Evolutionary conservation across 2,888 invertebrate genomes (phyloP), one percentile per base, ranked within the genome.

Genomic region (Tenthredo notha): DNA sequence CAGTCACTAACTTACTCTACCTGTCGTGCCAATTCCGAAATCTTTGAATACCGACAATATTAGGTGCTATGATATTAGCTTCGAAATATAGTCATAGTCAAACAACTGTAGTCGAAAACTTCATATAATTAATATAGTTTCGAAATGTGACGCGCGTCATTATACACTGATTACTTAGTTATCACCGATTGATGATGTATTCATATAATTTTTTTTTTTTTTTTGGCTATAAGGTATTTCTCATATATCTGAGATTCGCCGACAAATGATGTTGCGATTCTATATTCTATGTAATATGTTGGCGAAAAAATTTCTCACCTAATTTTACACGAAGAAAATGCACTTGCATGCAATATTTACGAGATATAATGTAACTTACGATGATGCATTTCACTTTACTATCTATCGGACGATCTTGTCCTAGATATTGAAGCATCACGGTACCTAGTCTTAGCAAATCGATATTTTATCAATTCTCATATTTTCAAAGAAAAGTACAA

Each of bases 61-160:
- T 43, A 67, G 67, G 67, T 67, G 43, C 74, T 43, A 74, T 43
- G 43, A 43, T 74, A 43, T 12, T 72, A 21, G 74, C 21, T 33
- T 67, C 21, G 61, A 61, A 21, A 12, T 61, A 10, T 4, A 33
- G 33, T 25, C 2, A 33, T 33, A 21, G 12, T 21, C 67, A 33
- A 67, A 12, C 33, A 67, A 67, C 29, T 25, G 33, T 33, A 6
- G 29, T 67, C 33, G 12, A 18, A 67, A 67, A 67, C 67, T 67
- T 67, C 18, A 25, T 67, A 67, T 18, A 67, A 67, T 67, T 67
- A 67, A 61, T 25, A 25, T 25, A 12, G 61, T 61, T 67, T 67
- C 10, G 18, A 10, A 67, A 18, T 33, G 33, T 67, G 67, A 7
- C 37, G 3, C 18, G 15, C 18, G 15, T 67, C 7, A 67, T 67